phyloP scores from a whole-genome alignment of 2,888 invertebrate species.

The Fragum sueziense region DNA sequence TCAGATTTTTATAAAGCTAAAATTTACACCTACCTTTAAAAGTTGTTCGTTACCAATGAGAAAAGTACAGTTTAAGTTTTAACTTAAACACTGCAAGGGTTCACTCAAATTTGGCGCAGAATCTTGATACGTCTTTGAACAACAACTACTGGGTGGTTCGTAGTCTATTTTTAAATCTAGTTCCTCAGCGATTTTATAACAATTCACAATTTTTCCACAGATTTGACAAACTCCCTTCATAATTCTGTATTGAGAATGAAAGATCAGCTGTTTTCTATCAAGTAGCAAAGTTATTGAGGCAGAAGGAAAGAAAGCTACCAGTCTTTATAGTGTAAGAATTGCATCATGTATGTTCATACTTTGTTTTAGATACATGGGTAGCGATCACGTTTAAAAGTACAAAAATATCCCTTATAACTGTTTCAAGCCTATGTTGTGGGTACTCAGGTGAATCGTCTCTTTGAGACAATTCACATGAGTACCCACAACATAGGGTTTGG shows the following conservation, averaged over 20 bases:
- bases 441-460: too few relatives aligned
- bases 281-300: neutral
- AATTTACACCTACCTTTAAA: too few relatives aligned
- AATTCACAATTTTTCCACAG: neutral
- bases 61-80: too few relatives aligned
- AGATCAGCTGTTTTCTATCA: neutral
- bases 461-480: too few relatives aligned
- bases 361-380: too few relatives aligned
- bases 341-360: neutral
- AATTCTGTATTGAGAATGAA: too few relatives aligned
- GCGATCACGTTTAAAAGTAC: too few relatives aligned
- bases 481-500: too few relatives aligned
- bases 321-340: neutral
- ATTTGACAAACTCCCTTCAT: neutral
- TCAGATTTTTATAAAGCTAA: too few relatives aligned
- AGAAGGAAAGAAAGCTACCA: neutral
- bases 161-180: neutral
- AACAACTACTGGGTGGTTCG: neutral
- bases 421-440: too few relatives aligned
- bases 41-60: too few relatives aligned
- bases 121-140: neutral
- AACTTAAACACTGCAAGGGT: neutral
- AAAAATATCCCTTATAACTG: too few relatives aligned
- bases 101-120: neutral
- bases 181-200: neutral